phyloP scores from a whole-genome alignment of 2,113 vertebrate species.

The Phoxinus phoxinus region DNA sequence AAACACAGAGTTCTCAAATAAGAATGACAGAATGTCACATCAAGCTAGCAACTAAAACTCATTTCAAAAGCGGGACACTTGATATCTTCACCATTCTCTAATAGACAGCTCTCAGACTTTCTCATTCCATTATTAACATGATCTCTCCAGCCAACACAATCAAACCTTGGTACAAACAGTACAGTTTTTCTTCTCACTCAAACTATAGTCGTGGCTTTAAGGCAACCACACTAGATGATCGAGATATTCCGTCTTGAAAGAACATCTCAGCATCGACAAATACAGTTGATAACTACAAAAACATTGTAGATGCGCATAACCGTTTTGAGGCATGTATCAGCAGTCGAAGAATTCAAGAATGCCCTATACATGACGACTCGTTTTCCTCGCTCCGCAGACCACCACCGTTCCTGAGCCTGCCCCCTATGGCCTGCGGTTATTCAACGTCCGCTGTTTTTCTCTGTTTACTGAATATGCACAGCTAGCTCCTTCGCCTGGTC shows the following conservation, averaged over 20 bases:
- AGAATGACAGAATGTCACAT: conserved; percentile 44
- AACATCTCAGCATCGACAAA: conserved; percentile 51
- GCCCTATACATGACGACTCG: conserved; percentile 45
- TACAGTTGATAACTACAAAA: conserved; percentile 46
- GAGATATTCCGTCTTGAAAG: conserved; percentile 51
- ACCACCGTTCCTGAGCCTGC: conserved; percentile 18
- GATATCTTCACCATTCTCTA: conserved; percentile 46
- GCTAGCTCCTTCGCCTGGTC: conserved; percentile 62
- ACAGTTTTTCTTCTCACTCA: conserved; percentile 52
- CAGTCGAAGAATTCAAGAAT: conserved; percentile 47
- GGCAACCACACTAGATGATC: conserved; percentile 50
- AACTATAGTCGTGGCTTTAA: conserved; percentile 45
- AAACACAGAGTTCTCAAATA: conserved; percentile 35
- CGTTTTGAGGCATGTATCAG: conserved; percentile 47
- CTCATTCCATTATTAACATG: conserved; percentile 51
- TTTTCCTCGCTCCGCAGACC: conserved; percentile 45
- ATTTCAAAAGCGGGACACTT: conserved; percentile 55
- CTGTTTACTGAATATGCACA: conserved; percentile 64
- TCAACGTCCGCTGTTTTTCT: conserved; percentile 68
- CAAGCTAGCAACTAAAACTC: conserved; percentile 24
- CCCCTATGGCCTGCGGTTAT: conserved; percentile 59
- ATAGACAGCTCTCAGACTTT: conserved; percentile 51
- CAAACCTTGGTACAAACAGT: conserved; percentile 53
- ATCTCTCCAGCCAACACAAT: conserved; percentile 54
- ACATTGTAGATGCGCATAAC: conserved; percentile 51